These are phyloP conservation scores for Tetranychus truncatus DNA, from an alignment of 2,888 invertebrate species.

Conservation along the genomic window DNA sequence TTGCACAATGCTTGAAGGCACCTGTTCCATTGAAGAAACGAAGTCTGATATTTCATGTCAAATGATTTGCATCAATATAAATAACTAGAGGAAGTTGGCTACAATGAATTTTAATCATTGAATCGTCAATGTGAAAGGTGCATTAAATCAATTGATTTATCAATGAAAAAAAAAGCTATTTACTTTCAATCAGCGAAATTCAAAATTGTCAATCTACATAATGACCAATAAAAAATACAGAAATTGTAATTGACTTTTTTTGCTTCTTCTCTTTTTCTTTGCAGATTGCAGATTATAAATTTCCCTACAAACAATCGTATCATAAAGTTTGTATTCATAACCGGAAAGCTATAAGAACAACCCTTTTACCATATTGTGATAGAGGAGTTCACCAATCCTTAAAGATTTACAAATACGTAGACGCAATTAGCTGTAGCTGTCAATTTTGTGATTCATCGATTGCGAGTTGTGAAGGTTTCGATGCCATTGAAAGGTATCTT, in stretches of 20 bases:
- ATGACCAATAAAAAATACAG: neutral
- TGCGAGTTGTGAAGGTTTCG: conserved; percentile 48
- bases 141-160: too few species aligned
- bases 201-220: too few species aligned
- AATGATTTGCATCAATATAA: too few species aligned
- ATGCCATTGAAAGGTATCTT: neutral
- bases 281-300: conserved; percentile 66
- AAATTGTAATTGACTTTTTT: neutral
- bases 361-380: conserved; percentile 53
- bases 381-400: conserved; percentile 44
- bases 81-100: too few species aligned
- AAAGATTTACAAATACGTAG: conserved; percentile 49
- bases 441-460: conserved; percentile 47
- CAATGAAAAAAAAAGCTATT: too few species aligned
- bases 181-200: too few species aligned
- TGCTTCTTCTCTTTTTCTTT: conserved; percentile 26
- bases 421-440: conserved; percentile 58
- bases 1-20: too few species aligned
- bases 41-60: too few species aligned
- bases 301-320: conserved; percentile 63
- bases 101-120: too few species aligned
- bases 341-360: conserved; percentile 43
- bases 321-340: conserved; percentile 71
- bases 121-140: too few species aligned
- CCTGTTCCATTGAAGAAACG: too few species aligned